Conservation (phyloP, 2,888 invertebrate species). For the Deilephila elpenor region DNA sequence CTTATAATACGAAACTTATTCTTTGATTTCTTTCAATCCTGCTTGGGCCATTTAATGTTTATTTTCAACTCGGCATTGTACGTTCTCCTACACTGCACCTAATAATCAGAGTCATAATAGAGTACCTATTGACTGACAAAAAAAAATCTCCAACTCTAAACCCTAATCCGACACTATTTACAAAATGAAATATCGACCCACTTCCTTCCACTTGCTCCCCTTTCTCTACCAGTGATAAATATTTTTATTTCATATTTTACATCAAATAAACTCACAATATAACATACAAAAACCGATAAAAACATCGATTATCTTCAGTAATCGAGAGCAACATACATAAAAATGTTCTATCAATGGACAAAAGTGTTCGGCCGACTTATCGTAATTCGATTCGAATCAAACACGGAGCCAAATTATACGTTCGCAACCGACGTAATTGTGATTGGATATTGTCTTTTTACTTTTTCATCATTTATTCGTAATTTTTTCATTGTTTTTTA, state of each 20-base stretch:
- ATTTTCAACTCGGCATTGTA: no score
- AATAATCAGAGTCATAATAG: no score
- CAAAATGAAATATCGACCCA: no score
- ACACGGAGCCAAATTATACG: slow-evolving; percentile 67
- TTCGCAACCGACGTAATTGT: slow-evolving; percentile 67
- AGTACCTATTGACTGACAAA: no score
- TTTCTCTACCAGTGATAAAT: no score
- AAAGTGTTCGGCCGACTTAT: slow-evolving; percentile 50
- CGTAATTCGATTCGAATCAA: slow-evolving; percentile 51
- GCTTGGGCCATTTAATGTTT: no score
- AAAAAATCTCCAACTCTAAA: no score
- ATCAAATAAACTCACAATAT: not conserved
- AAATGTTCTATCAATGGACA: slow-evolving; percentile 43
- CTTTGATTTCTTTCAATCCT: no score
- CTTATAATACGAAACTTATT: no score
- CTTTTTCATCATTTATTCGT: slow-evolving; percentile 61
- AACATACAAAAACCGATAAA: slow-evolving; percentile 16
- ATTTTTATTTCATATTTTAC: not conserved
- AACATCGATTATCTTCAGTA: slow-evolving; percentile 20
- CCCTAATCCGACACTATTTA: no score
- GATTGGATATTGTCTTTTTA: slow-evolving; percentile 77
- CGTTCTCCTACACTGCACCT: no score
- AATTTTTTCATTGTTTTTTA: slow-evolving; percentile 56
- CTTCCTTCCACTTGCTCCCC: no score
- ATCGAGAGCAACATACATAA: slow-evolving; percentile 1